Evolutionary conservation across 2,113 vertebrate species (phyloP).

Genomic region (Scophthalmus maximus): DNA sequence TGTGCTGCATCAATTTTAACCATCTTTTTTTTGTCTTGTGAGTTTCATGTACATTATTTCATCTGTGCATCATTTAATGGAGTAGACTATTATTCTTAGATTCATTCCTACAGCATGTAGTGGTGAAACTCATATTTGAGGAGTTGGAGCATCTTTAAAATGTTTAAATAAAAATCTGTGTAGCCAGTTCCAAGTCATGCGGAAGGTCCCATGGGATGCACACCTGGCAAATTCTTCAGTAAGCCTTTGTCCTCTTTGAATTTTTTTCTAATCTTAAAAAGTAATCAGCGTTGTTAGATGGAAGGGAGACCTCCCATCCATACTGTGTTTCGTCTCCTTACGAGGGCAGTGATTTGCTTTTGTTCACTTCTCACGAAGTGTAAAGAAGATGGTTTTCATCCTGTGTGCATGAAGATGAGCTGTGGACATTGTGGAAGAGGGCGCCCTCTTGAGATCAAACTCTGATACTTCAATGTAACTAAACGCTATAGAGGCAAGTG

Average conservation of each 20-base stretch:
- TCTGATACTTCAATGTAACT: background rate
- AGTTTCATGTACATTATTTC: too few species aligned
- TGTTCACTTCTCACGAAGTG: background rate
- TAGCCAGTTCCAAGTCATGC: background rate
- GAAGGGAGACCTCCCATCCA: background rate
- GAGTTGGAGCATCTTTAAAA: too few species aligned
- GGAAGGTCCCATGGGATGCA: background rate
- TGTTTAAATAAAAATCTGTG: too few species aligned
- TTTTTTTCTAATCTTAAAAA: background rate
- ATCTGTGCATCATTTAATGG: too few species aligned
- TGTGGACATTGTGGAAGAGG: slow-evolving; percentile 14
- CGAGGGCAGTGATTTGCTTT: slow-evolving; percentile 17
- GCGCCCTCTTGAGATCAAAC: slow-evolving; percentile 57
- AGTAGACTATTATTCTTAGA: too few species aligned
- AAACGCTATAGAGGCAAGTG: too few species aligned
- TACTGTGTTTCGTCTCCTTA: background rate
- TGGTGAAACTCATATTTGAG: too few species aligned
- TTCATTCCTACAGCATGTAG: too few species aligned
- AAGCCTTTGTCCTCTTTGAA: background rate
- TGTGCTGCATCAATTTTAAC: background rate
- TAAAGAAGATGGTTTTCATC: too few species aligned
- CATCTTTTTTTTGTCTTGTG: too few species aligned
- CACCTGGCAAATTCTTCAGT: background rate
- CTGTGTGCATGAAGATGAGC: background rate
- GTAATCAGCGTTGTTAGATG: background rate